Evolutionary conservation across 2,113 vertebrate species (phyloP).

Genomic region (Lathamus discolor): DNA sequence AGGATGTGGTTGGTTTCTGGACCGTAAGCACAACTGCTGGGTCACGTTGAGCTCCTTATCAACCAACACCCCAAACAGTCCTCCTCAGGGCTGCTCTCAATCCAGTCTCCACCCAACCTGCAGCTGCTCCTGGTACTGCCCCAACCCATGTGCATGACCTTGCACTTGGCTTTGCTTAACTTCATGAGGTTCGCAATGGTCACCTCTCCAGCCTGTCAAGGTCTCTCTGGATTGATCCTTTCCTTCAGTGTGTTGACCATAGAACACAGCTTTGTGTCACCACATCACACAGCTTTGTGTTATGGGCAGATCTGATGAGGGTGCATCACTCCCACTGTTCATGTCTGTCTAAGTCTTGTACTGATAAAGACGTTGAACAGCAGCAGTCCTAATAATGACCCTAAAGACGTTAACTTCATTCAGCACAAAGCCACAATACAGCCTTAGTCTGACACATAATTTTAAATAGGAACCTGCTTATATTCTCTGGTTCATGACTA

Average conservation of each 20-base stretch:
- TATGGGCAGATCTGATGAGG: neutral
- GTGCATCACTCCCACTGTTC: neutral
- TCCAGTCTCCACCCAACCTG: neutral
- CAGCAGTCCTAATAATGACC: neutral
- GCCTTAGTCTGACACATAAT: neutral
- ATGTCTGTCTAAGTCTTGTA: neutral
- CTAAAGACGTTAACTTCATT: neutral
- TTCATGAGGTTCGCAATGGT: neutral
- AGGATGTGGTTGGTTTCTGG: neutral
- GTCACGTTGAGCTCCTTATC: neutral
- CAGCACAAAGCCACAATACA: neutral
- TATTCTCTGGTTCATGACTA: neutral
- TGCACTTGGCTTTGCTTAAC: neutral
- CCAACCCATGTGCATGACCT: neutral
- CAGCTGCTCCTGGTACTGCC: neutral
- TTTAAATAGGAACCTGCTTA: neutral
- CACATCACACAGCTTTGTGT: neutral
- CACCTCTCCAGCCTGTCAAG: neutral
- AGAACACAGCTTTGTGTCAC: neutral
- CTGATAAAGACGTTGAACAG: neutral
- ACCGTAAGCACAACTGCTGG: neutral
- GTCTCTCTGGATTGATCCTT: neutral
- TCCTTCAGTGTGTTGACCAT: neutral
- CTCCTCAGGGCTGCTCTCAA: neutral
- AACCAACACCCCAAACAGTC: neutral